Evolutionary conservation across 2,113 vertebrate species (phyloP), one percentile per base, ranked within the genome.

Genomic region (Megaleporinus macrocephalus): DNA sequence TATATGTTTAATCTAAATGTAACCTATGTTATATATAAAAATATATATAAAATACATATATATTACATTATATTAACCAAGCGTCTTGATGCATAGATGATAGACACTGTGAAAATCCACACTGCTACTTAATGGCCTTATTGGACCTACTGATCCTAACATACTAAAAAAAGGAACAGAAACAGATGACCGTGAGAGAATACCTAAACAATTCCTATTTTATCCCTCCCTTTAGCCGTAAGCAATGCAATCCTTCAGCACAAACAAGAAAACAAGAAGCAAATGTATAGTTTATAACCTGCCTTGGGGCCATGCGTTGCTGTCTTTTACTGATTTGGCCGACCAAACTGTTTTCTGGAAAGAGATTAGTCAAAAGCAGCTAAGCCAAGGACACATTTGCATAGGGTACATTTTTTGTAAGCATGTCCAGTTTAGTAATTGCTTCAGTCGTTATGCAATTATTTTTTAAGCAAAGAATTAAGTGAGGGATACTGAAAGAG

Each of bases 201-300:
- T 61, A 44, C 24, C 47, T 55, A 41, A 81, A 73, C 70, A 62
- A 53, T 36, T 65, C 24, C 63, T 27, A 59, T 36, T 69, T 44
- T 44, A 41, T 57, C 24, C 1, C 44, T 3, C 18, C 12, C 49
- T 69, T 26, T 59, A 76, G 72, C 30, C 29, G 57, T 16, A 74
- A 41, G n/a, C 51, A 69, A 68, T 49, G 27, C 11, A 55, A 69
- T 22, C 13, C 30, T 74, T 73, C 15, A 53, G 36, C 33, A 62
- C 4, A 74, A 81, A 66, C 78, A 15, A 81, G 18, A 44, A 81
- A 81, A 74, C 61, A 66, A 75, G 47, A 74, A 41, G 33, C 71
- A 75, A 75, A 75, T 75, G 61, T 29, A 66, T 68, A 53, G 68
- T 68, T 55, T 57, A 55, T 81, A 59, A 75, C 63, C 49, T 59